Evolutionary conservation across 2,888 invertebrate species (phyloP), one percentile per base, ranked within the genome.

Genomic region (Sinelater perroti): DNA sequence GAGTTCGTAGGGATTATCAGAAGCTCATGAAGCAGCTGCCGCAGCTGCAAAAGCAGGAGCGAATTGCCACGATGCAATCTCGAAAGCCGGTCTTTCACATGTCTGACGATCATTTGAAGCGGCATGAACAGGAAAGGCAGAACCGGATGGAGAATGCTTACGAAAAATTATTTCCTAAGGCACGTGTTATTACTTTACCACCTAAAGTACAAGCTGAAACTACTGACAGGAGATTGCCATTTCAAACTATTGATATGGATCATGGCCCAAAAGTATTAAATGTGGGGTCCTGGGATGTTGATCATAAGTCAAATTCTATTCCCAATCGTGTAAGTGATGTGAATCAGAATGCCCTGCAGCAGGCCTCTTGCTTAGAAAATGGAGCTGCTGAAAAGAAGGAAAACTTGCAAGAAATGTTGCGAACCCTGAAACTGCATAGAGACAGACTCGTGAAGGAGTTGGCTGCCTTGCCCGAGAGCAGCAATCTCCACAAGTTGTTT

Each of bases 111-210:
- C 75, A 82, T 8, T 74, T 78, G 56, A 76, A 76, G 11, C 79
- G 82, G 61, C 65, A 72, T 17, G 77, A 80, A 28, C 66, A 68
- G 6, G 75, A 77, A 11, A 79, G 78, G 33, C 83, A 85, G 63
- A 74, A 76, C 44, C 78, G 79, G 56, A 78, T 85, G 70, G 83
- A 85, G 62, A 77, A 80, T 30, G 81, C 78, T 0, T 77, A 83
- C 59, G 81, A 83, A 61, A 78, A 79, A 61, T 53, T 70, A 28
- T 71, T 75, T 53, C 74, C 74, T 2, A 69, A 70, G 56, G 68
- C 71, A 1, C 67, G 71, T 4, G 54, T 70, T 13, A 70, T 77
- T 10, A 76, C 76, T 1, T 62, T 77, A 18, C 72, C 74, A 4
- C 66, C 67, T 6, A 72, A 65, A 64, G 67, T 63, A 8, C 56